phyloP scores from a whole-genome alignment of 2,797 vertebrate species.

The Danio jaintianensis region DNA sequence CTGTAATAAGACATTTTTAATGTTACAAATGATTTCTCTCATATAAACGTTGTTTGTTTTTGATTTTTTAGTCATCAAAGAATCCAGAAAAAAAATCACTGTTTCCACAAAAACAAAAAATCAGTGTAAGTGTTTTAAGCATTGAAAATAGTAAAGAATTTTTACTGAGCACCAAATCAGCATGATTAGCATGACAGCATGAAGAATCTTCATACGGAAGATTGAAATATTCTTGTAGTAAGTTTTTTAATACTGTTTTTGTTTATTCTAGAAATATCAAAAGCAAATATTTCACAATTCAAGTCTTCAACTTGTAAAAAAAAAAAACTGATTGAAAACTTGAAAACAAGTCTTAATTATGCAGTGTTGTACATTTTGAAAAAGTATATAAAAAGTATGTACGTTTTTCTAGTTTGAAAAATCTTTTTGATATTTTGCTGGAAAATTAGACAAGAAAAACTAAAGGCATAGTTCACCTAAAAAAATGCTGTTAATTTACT shows the following conservation, averaged over 20 bases:
- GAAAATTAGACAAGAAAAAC: not conserved
- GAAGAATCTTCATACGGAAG: not conserved
- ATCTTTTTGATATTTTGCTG: not conserved
- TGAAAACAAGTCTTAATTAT: not conserved
- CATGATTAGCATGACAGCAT: not conserved
- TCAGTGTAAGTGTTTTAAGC: no score
- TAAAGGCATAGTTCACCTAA: no score
- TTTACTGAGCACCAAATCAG: not conserved
- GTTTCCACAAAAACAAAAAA: not conserved
- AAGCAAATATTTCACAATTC: no score
- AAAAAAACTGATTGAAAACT: no score
- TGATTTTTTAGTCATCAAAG: not conserved
- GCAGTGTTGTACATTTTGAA: slow-evolving; percentile 1
- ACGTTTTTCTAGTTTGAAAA: not conserved
- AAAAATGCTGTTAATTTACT: no score
- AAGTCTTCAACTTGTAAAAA: no score
- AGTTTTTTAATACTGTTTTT: not conserved
- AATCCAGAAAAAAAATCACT: not conserved
- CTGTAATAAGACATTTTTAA: not conserved
- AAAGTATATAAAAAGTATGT: not conserved
- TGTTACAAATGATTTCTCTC: not conserved
- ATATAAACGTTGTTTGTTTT: not conserved
- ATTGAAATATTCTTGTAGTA: not conserved
- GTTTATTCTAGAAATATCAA: not conserved
- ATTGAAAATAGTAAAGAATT: no score